Evolutionary conservation across 2,113 vertebrate genomes (phyloP), one percentile per base, ranked within the genome.

Genomic region (Scomber colias): DNA sequence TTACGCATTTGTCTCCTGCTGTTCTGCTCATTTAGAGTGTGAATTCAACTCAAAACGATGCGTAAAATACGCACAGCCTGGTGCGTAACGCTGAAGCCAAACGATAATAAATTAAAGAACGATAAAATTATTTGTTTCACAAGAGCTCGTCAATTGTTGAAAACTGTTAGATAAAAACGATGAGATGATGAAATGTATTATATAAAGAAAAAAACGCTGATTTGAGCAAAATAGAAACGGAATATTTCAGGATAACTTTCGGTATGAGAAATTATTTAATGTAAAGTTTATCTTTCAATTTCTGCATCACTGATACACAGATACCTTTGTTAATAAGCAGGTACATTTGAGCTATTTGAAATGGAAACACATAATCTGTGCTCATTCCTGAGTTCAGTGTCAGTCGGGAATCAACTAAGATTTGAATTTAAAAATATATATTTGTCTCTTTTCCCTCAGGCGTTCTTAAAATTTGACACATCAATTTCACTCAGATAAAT

Each of bases 21-120:
- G 11, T 44, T 35, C 1, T 48, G 0, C 1, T 21, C 0, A 14
- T 65, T 68, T 56, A 3, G 3, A 19, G n/a, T 3, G 5, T 5
- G 11, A 11, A 16, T 11, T 13, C 3, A 0, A 3, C 1, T 27
- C 2, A 4, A 31, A 15, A 1, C 19, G 50, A 10, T 63, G 85
- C 84, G 77, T 81, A 85, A 90, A 86, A 31, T 40, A 55, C 81
- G 76, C 81, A 3, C 71, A 2, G 49, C 16, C 64, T 75, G 24
- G 35, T 67, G 81, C 70, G 82, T 61, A 68, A 49, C 0, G 70
- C 53, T 35, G 50, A 0, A 1, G 9, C 46, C 11, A 48, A 75
- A 53, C 4, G 1, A 49, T 40, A 57, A 24, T 9, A 59, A 17
- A 69, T 9, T 0, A 1, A 6, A 56, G 15, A 68, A 40, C 8